Conservation (phyloP, 2,888 invertebrate species). For the Strigamia crassipes region DNA sequence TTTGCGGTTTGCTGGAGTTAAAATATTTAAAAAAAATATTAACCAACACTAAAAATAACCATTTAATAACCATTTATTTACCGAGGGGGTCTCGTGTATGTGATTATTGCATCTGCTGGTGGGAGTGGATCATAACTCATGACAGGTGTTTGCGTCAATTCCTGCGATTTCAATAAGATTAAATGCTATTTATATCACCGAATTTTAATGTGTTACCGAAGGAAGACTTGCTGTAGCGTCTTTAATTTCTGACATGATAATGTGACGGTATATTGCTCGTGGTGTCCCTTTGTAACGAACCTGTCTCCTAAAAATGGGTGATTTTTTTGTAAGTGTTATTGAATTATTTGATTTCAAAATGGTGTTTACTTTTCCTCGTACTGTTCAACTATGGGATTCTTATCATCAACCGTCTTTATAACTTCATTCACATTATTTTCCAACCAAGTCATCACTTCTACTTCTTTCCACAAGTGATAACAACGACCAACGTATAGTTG, state of each 20-base stretch:
- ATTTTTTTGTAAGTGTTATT: neutral
- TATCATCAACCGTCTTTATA: constrained; percentile 68
- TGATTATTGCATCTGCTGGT: constrained; percentile 73
- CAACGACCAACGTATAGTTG: constrained; percentile 74
- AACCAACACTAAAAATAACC: neutral
- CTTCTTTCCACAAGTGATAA: constrained; percentile 78
- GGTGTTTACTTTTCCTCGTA: constrained; percentile 65
- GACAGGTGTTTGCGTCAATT: constrained; percentile 65
- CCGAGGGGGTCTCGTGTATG: constrained; percentile 66
- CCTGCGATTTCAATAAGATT: constrained; percentile 54
- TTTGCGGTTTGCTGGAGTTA: neutral
- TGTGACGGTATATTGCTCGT: constrained; percentile 70
- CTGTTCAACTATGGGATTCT: constrained; percentile 67
- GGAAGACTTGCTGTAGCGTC: constrained; percentile 67
- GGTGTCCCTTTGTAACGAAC: constrained; percentile 70
- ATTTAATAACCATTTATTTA: neutral
- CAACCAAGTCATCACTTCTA: constrained; percentile 74
- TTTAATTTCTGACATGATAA: constrained; percentile 72
- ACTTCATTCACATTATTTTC: constrained; percentile 72
- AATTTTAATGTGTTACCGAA: constrained; percentile 60
- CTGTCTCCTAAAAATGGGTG: constrained; percentile 59
- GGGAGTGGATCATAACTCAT: constrained; percentile 80
- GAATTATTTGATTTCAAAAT: neutral
- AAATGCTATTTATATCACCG: neutral
- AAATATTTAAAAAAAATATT: neutral